Evolutionary conservation across 1,140 invertebrate genomes (phyloP), one percentile per base, ranked within the genome.

Genomic region (Aphis craccivora): DNA sequence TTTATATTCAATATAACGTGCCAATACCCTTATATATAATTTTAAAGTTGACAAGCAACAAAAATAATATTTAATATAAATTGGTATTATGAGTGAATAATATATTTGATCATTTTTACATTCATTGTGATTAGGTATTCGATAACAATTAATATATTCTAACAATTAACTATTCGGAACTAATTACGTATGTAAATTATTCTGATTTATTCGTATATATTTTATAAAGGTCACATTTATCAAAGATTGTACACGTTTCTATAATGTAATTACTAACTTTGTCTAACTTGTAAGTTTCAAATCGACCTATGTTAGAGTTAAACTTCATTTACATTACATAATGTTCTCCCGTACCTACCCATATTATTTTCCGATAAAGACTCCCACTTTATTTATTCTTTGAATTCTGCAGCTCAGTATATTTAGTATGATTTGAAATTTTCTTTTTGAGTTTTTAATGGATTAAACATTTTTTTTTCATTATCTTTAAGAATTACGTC

Each of bases 211-310:
- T 67, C 11, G 60, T n/a, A n/a, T 67, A 67, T 67, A 67, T 67
- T 67, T 67, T n/a, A 4, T 1, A 0, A 18, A n/a, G 11, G 60
- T 76, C 0, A 76, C 60, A n/a, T 76, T n/a, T 20, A n/a, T n/a
- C 5, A 76, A n/a, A 76, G 30, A n/a, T n/a, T 76, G 0, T 76
- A n/a, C 60, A 76, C 14, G 60, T 76, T 76, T 76, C n/a, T 76
- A n/a, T 76, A 76, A 76, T 76, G 14, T 76, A 76, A 76, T 76
- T 76, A 76, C 60, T 76, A 76, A 67, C 60, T 67, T 67, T n/a
- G 30, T n/a, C 30, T 67, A 67, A 76, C 60, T 20, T 20, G n/a
- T 76, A 76, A 20, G 14, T 76, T 76, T n/a, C 60, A 18, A 76
- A 76, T 76, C 60, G 60, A 76, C n/a, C 8, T 23, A 84, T 11